A percentile compares a stretch with the other conserved stretches of the same genome.
Conservation (phyloP, 2,888 invertebrate genomes). For the Leucophenga montana region DNA sequence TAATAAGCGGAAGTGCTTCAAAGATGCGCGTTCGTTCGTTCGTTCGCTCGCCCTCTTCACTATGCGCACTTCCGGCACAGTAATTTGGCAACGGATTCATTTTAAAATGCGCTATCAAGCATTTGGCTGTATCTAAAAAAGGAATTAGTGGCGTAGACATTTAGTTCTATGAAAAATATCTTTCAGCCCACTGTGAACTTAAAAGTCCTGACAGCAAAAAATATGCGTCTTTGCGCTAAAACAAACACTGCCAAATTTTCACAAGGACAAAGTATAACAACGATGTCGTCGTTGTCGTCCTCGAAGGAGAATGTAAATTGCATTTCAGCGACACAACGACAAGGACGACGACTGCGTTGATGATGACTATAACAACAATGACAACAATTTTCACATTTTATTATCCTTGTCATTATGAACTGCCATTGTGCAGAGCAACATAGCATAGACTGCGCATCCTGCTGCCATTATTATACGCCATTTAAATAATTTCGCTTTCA, state of each 20-base stretch:
- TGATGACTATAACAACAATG: constrained; percentile 40
- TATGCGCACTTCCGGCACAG: no score
- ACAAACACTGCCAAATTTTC: neutral
- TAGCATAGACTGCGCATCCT: constrained; percentile 45
- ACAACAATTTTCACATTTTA: constrained; percentile 68
- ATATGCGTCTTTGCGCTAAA: neutral
- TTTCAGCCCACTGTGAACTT: no score
- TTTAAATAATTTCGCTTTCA: constrained; percentile 70
- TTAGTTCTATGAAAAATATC: no score
- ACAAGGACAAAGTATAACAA: constrained; percentile 13
- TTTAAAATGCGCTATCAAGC: no score
- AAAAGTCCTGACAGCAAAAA: no score
- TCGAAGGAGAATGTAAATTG: neutral
- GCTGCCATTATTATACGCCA: constrained; percentile 72
- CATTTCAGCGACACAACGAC: neutral
- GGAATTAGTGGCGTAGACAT: no score
- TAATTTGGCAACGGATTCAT: no score
- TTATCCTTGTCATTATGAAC: constrained; percentile 71
- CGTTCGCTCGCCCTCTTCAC: no score
- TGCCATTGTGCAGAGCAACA: constrained; percentile 48
- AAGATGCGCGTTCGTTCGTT: no score
- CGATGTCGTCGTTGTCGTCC: neutral
- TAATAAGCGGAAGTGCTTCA: constrained; percentile 15
- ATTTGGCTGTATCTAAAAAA: no score
- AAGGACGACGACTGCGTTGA: constrained; percentile 16